A percentile compares a stretch with the other conserved stretches of the same genome.
phyloP scores from a whole-genome alignment of 2,113 vertebrate genomes.

The Microcebus ravelobensis region DNA sequence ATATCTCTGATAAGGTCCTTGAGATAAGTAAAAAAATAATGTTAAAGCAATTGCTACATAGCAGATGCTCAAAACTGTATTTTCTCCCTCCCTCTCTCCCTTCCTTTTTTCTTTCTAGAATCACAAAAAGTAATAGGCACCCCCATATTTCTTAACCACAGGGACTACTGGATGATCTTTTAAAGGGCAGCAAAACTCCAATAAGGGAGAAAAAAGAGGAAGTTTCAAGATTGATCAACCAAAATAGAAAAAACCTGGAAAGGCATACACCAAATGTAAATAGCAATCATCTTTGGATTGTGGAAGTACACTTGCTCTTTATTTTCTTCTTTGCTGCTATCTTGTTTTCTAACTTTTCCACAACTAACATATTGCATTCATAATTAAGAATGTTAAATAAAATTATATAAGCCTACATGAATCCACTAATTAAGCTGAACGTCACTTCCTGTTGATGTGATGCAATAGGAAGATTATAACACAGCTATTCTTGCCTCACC shows the following conservation, averaged over 20 bases:
- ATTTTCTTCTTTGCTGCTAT: not conserved
- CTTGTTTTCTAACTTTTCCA: conserved; percentile 19
- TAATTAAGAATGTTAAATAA: conserved; percentile 41
- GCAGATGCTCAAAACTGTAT: not conserved
- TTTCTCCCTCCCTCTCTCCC: not conserved
- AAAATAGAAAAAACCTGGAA: not conserved
- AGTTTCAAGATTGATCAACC: conserved; percentile 1
- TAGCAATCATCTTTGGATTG: not conserved
- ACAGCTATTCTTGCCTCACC: not conserved
- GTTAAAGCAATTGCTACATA: not conserved
- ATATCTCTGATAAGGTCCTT: not conserved
- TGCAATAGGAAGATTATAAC: not conserved
- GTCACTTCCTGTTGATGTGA: not conserved
- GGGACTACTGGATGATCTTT: not conserved
- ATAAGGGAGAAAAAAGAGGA: not conserved
- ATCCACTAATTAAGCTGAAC: not conserved
- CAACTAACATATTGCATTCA: not conserved
- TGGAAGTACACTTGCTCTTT: not conserved
- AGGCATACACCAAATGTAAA: not conserved
- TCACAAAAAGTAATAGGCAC: not conserved
- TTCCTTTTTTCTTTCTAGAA: not conserved
- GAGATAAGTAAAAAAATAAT: conserved; percentile 9
- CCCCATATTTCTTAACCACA: not conserved
- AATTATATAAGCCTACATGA: not conserved
- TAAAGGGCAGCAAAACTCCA: not conserved